phyloP scores from a whole-genome alignment of 1,140 invertebrate genomes.

The Neodiprion virginianus region DNA sequence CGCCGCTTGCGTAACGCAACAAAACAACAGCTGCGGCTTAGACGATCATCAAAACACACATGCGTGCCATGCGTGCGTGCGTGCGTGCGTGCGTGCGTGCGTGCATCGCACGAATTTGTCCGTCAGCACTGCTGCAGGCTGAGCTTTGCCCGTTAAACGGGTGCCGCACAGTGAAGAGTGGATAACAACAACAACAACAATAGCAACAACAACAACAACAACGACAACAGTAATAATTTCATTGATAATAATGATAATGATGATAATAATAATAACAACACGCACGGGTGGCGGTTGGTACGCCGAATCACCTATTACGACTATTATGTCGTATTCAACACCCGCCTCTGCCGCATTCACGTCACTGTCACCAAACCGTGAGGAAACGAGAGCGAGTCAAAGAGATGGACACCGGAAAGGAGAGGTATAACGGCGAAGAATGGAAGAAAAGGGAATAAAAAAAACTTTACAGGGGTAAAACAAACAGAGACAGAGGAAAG shows the following conservation, averaged over 20 bases:
- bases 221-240: no score
- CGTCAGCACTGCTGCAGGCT: no score
- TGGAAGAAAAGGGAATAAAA: no score
- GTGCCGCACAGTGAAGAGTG: no score
- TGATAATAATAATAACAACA: not conserved
- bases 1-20: conserved; percentile 48
- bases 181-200: no score
- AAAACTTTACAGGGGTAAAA: no score
- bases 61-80: not conserved
- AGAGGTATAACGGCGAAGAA: not conserved
- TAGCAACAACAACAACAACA: no score
- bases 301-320: not conserved
- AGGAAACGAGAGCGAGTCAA: not conserved
- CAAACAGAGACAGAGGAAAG: no score
- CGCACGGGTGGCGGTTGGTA: not conserved
- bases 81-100: not conserved
- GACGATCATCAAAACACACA: conserved; percentile 47
- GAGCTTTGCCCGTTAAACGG: no score
- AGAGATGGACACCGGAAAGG: not conserved
- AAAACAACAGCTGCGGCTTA: conserved; percentile 58
- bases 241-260: no score
- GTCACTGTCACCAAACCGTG: not conserved
- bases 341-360: not conserved
- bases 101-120: no score
- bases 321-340: conserved; percentile 4